Conservation (phyloP, 2,113 vertebrate species). For the Hippotragus niger region DNA sequence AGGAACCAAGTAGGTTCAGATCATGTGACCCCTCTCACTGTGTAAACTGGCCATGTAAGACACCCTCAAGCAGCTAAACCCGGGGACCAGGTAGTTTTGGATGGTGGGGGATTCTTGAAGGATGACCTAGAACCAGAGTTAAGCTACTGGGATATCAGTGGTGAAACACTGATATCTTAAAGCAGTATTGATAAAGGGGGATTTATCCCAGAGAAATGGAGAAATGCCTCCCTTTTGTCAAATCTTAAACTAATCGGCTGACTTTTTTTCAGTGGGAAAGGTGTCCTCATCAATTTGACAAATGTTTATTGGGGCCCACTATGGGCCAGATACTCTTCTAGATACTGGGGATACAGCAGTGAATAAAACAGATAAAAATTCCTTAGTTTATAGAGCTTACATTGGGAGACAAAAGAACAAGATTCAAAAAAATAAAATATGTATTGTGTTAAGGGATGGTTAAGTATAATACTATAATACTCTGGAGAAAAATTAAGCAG, state of each 20-base stretch:
- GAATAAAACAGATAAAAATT: neutral
- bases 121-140: neutral
- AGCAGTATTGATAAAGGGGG: neutral
- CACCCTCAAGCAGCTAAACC: neutral
- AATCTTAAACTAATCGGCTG: neutral
- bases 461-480: neutral
- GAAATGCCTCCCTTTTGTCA: neutral
- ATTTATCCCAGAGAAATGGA: neutral
- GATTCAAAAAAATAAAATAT: neutral
- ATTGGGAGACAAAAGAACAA: neutral
- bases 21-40: neutral
- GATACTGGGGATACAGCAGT: neutral
- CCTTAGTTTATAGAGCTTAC: neutral
- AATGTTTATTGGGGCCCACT: neutral
- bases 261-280: neutral
- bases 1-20: neutral
- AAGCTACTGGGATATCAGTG: neutral
- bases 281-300: neutral
- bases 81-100: neutral
- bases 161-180: neutral
- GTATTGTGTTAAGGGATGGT: neutral
- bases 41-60: neutral
- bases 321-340: neutral
- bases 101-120: neutral
- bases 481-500: neutral